A percentile compares a stretch with the other conserved stretches of the same genome.
These are phyloP conservation scores for Antigone vipio DNA, from an alignment of 2,113 vertebrate species.

Conservation along the genomic window DNA sequence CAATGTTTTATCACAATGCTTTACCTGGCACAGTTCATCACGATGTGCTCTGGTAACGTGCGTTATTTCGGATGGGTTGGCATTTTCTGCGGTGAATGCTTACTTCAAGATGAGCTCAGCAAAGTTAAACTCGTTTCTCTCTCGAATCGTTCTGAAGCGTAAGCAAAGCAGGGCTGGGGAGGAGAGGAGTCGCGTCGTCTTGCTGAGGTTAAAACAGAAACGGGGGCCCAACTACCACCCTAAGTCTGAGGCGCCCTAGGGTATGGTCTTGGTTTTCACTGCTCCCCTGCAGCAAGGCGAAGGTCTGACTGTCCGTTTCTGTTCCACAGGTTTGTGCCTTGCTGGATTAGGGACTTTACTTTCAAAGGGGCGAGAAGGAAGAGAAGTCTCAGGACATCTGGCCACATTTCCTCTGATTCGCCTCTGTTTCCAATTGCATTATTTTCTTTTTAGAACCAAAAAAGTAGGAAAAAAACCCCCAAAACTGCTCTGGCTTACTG, in stretches of 20 bases:
- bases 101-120: not conserved
- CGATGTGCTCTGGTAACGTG: accelerated
- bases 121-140: not conserved
- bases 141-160: not conserved
- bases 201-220: not conserved
- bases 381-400: not conserved
- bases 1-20: not conserved
- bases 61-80: not conserved
- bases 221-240: accelerated
- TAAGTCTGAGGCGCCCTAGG: not conserved
- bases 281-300: not conserved
- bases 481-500: not conserved
- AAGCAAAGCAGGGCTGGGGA: not conserved
- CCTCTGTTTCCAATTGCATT: not conserved
- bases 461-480: not conserved
- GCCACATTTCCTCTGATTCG: not conserved
- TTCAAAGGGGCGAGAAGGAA: not conserved
- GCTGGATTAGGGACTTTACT: not conserved
- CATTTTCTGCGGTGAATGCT: not conserved
- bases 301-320: no score
- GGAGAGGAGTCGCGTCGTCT: not conserved
- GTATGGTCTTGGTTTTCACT: not conserved
- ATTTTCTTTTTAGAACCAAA: not conserved
- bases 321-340: not conserved
- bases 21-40: not conserved